phyloP scores from a whole-genome alignment of 1,140 invertebrate species.

The Panonychus citri region DNA sequence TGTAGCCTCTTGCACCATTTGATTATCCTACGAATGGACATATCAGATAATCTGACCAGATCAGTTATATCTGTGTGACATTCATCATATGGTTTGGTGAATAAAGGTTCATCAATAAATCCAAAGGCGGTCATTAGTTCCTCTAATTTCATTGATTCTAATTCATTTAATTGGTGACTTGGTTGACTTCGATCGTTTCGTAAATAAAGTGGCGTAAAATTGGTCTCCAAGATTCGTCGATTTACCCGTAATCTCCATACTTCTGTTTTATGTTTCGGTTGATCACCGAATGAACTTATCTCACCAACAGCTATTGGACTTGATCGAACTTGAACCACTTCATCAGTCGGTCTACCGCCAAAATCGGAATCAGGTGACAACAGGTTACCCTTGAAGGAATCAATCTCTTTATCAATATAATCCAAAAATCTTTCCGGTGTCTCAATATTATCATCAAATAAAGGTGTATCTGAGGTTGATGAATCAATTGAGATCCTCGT shows the following conservation, averaged over 20 bases:
- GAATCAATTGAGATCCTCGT: neutral
- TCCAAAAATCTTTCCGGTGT: too few species aligned
- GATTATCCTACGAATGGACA: slow-evolving; percentile 64
- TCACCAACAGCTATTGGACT: neutral
- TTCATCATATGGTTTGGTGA: neutral
- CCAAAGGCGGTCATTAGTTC: neutral
- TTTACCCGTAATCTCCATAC: neutral
- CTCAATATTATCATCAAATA: neutral
- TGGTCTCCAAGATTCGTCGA: neutral
- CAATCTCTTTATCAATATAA: neutral
- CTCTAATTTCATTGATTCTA: neutral
- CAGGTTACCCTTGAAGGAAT: neutral
- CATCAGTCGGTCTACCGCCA: too few species aligned
- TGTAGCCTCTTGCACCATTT: slow-evolving; percentile 75
- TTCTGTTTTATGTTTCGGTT: neutral
- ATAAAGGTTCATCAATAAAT: neutral
- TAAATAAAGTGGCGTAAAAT: neutral
- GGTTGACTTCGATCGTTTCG: neutral
- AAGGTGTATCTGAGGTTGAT: neutral
- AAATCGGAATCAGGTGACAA: neutral
- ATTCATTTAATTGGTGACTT: neutral
- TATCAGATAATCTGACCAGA: slow-evolving; percentile 67
- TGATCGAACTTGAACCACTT: neutral
- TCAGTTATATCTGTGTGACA: slow-evolving; percentile 31
- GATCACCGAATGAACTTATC: neutral